Percentiles rank a stretch among this genome's conserved stretches.
phyloP scores from a whole-genome alignment of 2,113 vertebrate species.

The Corynorhinus townsendii region DNA sequence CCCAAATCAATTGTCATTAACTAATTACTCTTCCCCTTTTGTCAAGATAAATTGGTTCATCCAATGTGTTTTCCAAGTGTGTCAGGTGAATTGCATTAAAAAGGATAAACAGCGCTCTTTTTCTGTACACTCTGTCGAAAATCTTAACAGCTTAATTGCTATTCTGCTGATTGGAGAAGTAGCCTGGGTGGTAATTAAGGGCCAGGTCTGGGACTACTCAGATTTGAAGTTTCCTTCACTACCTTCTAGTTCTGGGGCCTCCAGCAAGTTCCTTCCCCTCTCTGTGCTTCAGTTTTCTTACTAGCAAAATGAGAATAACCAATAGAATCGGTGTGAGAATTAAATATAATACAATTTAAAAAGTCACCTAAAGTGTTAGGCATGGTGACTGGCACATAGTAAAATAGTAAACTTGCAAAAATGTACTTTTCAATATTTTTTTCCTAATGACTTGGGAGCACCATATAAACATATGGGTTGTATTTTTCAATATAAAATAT shows the following conservation, averaged over 20 bases:
- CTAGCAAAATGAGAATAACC: neutral
- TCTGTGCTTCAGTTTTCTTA: neutral
- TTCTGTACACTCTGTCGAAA: conserved; percentile 23
- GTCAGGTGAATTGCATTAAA: conserved; percentile 61
- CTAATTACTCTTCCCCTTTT: conserved; percentile 65
- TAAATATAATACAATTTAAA: neutral
- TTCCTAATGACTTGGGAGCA: neutral
- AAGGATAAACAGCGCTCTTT: conserved; percentile 62
- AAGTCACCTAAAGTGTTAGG: neutral
- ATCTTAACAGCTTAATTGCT: conserved; percentile 63
- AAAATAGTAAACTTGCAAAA: neutral
- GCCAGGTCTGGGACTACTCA: neutral
- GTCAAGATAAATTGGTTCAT: conserved; percentile 61
- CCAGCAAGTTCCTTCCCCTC: neutral
- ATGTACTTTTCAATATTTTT: neutral
- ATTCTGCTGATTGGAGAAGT: conserved; percentile 49
- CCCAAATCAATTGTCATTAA: conserved; percentile 61
- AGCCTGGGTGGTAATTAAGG: conserved; percentile 49
- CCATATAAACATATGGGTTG: neutral
- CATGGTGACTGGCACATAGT: neutral
- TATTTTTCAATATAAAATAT: neutral
- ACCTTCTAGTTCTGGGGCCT: neutral
- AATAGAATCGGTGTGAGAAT: neutral
- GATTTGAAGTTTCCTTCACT: neutral
- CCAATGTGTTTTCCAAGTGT: conserved; percentile 50